Base-by-base conservation (phyloP, 1,140 invertebrate genomes). In the Colletes latitarsis region DNA sequence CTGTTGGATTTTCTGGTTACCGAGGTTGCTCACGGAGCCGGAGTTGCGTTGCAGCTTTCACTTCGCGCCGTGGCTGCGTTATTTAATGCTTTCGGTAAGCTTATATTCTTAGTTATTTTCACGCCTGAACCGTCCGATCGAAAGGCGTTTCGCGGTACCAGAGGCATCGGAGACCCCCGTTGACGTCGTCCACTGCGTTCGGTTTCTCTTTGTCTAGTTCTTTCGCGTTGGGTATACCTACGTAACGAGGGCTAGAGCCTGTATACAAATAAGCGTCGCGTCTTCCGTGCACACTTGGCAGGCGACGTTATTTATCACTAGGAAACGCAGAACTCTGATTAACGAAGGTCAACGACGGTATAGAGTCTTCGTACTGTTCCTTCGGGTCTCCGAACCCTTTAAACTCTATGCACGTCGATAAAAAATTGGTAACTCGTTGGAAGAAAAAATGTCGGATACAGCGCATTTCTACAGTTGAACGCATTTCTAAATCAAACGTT, bases 221-320 rank as follows among this genome's bases (percentile, higher is more conserved):
- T 53, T 46, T 63, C 17, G 55, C 49, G 76, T 83, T 85, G 77
- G 68, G 72, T 76, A 76, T 81, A 77, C 73, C 58, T 74, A 64
- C 73, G 74, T 84, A 88, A 85, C 86, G 86, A 83, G 81, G 71
- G 19, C 75, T 74, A 66, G 60, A 70, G 79, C 82, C 78, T 81
- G 69, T 82, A 82, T 89, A 89, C 88, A 90, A 90, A 90, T 88
- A 89, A 85, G 77, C 84, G 74, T 87, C 86, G 88, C 86, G 83
- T 87, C 84, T 84, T 84, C 70, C 86, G 74, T 73, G 89, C 77
- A 19, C 83, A 76, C 86, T 84, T 88, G 88, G 80, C 87, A 85
- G 81, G 79, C 73, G 83, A 85, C 73, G 84, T 89, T 89, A 90
- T 90, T 90, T 90, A 90, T 90, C 89, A 88, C 87, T 89, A 89